Percentiles rank a stretch among this genome's conserved stretches.
Conservation (phyloP, 2,113 vertebrate genomes). For the Microcebus lehilahytsara region DNA sequence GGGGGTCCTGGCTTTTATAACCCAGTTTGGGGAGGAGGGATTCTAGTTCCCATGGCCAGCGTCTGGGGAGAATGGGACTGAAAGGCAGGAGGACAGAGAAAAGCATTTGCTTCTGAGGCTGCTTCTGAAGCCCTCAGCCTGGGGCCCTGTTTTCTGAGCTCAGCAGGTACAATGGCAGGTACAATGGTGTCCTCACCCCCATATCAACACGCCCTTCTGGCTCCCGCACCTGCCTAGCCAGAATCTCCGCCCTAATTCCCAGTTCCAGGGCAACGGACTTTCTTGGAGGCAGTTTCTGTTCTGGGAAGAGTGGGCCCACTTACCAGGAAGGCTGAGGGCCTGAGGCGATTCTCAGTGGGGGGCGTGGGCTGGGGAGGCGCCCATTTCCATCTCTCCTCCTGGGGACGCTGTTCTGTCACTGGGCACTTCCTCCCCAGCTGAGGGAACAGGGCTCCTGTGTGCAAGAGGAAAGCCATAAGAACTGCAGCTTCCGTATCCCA, state of each 20-base stretch:
- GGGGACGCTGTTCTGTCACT: accelerated
- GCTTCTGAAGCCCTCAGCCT: no score
- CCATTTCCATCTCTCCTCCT: accelerated
- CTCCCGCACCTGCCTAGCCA: neutral
- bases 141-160: no score
- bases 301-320: neutral
- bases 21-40: no score
- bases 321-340: neutral
- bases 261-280: neutral
- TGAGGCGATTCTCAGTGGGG: neutral
- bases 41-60: no score
- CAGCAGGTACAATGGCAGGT: neutral
- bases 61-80: no score
- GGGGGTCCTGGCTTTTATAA: no score
- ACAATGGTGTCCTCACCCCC: neutral
- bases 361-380: neutral
- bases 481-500: accelerated
- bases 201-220: neutral
- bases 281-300: neutral
- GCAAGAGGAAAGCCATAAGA: neutral
- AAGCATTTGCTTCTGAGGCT: no score
- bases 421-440: neutral
- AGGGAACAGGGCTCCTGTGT: neutral
- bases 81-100: no score
- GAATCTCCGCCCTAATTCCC: neutral